phyloP scores from a whole-genome alignment of 2,888 invertebrate species.

The Drosophila mimica region DNA sequence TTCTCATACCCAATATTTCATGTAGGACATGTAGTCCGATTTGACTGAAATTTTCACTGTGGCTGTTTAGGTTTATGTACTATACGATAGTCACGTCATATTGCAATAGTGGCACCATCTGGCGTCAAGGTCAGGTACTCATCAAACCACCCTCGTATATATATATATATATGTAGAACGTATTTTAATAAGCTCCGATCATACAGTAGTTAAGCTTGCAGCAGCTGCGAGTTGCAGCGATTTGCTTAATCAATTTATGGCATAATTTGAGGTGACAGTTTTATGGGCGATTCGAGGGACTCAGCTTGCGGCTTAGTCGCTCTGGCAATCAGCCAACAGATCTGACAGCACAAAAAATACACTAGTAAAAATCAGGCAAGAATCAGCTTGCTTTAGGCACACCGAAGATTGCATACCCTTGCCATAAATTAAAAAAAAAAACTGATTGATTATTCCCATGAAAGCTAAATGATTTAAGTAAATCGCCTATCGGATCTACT shows the following conservation, averaged over 20 bases:
- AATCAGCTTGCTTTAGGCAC: background rate
- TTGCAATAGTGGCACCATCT: no score
- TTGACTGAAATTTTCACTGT: no score
- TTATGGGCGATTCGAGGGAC: constrained; percentile 47
- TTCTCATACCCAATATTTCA: no score
- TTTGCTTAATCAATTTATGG: constrained; percentile 70
- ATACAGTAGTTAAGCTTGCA: constrained; percentile 19
- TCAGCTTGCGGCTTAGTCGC: constrained; percentile 48
- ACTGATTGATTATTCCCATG: background rate
- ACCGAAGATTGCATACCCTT: background rate
- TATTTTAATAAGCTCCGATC: constrained; percentile 3
- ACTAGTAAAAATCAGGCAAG: background rate
- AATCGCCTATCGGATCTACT: no score
- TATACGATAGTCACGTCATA: no score
- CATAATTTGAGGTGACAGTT: constrained; percentile 68
- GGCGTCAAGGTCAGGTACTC: no score
- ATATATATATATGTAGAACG: background rate
- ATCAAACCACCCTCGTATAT: no score
- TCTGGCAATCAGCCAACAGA: constrained; percentile 54
- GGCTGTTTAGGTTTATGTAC: no score
- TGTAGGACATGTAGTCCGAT: no score
- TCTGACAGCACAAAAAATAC: constrained; percentile 56
- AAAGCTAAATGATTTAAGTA: background rate
- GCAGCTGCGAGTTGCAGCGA: constrained; percentile 43
- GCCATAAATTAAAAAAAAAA: background rate